Percentiles rank a stretch among this genome's conserved stretches.
Conservation (phyloP, 2,113 vertebrate species). For the Zeus faber region DNA sequence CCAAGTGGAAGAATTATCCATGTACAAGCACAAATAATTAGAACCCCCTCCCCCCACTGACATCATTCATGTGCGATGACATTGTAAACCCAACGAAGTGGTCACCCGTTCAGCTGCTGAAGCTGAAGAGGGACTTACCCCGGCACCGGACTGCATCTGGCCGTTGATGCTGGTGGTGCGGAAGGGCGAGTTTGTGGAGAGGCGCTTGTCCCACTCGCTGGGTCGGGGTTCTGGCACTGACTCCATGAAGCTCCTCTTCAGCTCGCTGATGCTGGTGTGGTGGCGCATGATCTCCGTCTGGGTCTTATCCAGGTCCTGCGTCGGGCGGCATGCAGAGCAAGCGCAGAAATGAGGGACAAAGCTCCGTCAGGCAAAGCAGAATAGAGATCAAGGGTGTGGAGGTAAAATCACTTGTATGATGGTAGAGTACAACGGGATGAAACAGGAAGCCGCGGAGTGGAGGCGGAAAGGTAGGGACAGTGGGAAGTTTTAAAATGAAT, state of each 20-base stretch:
- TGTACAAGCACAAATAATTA: neutral
- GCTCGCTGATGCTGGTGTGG: slow-evolving; percentile 94
- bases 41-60: neutral
- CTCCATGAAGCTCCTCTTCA: slow-evolving; percentile 99
- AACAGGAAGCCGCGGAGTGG: too few species aligned
- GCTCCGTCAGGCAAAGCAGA: neutral
- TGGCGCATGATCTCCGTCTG: slow-evolving; percentile 96
- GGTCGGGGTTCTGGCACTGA: slow-evolving; percentile 87
- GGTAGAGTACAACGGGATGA: too few species aligned
- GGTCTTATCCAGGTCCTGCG: slow-evolving; percentile 92
- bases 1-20: slow-evolving; percentile 26
- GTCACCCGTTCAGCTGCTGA: too few species aligned
- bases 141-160: slow-evolving; percentile 81
- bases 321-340: neutral
- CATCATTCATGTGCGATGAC: neutral
- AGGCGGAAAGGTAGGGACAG: too few species aligned
- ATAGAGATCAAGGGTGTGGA: too few species aligned
- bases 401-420: too few species aligned
- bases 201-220: slow-evolving; percentile 97
- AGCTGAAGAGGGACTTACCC: slow-evolving; percentile 78
- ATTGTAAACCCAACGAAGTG: neutral
- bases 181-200: slow-evolving; percentile 93
- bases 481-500: too few species aligned
- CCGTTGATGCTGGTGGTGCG: slow-evolving; percentile 88
- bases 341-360: neutral